These are phyloP conservation scores for Alcedo quadribrachys DNA, from an alignment of 2,797 vertebrate genomes.

Conservation along the genomic window DNA sequence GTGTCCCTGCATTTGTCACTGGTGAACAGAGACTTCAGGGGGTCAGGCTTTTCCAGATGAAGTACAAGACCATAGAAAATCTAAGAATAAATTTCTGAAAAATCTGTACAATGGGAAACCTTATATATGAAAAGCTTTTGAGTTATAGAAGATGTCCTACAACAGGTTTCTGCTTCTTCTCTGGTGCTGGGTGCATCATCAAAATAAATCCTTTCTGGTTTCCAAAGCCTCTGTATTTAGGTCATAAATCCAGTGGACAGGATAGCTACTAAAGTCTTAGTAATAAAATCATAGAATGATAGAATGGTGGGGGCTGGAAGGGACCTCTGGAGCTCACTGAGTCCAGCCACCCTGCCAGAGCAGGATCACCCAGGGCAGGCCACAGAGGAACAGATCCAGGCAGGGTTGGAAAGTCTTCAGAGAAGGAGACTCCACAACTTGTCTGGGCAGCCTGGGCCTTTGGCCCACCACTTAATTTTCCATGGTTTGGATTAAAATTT, in stretches of 20 bases:
- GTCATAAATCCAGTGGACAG: neutral
- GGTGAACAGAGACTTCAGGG: neutral
- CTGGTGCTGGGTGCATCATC: neutral
- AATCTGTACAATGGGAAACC: neutral
- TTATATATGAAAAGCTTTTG: neutral
- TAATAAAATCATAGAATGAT: neutral
- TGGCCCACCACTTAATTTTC: neutral
- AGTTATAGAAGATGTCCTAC: neutral
- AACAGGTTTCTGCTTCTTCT: neutral
- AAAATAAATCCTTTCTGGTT: neutral
- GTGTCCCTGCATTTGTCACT: neutral
- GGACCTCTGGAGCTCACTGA: too few relatives aligned
- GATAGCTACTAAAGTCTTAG: neutral
- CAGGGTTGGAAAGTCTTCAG: too few relatives aligned
- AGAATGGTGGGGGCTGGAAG: too few relatives aligned
- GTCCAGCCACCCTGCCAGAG: too few relatives aligned
- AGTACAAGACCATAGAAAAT: too few relatives aligned
- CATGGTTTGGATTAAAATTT: neutral
- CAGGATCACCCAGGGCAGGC: too few relatives aligned
- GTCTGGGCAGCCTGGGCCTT: neutral
- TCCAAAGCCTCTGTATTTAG: neutral
- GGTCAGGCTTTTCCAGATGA: neutral
- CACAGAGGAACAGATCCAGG: too few relatives aligned
- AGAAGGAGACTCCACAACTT: too few relatives aligned
- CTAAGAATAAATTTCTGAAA: neutral